A percentile compares a stretch with the other conserved stretches of the same genome.
These are phyloP conservation scores for Epinephelus malabaricus DNA, from an alignment of 2,797 vertebrate genomes.

Conservation along the genomic window DNA sequence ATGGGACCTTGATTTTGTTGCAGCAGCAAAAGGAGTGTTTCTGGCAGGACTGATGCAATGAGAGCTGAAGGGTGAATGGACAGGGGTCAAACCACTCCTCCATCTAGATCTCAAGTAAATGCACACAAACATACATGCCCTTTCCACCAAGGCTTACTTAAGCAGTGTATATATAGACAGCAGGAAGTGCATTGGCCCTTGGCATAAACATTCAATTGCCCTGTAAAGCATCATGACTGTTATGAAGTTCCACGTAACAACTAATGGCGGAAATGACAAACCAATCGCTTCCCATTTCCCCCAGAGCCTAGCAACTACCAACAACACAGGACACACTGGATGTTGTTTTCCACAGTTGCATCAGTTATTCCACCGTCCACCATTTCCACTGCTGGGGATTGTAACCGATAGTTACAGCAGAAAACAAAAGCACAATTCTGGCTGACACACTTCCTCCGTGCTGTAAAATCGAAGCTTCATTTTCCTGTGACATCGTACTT, in stretches of 20 bases:
- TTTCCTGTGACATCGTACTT: too few species aligned
- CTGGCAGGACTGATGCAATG: conserved; percentile 48
- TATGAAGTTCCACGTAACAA: conserved; percentile 7
- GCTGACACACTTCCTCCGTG: too few species aligned
- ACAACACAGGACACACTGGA: too few species aligned
- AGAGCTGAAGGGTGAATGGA: conserved; percentile 54
- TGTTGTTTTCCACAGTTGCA: too few species aligned
- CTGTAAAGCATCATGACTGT: conserved; percentile 1
- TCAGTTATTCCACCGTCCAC: too few species aligned
- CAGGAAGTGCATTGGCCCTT: conserved; percentile 13
- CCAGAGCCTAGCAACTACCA: too few species aligned
- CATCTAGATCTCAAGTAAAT: conserved; percentile 11
- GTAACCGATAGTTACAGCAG: too few species aligned
- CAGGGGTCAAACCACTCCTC: conserved; percentile 39
- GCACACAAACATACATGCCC: neutral
- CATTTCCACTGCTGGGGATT: too few species aligned
- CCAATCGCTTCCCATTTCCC: too few species aligned
- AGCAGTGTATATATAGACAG: conserved; percentile 13
- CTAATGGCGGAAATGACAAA: neutral
- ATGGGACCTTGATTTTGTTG: conserved; percentile 44
- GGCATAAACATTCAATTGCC: conserved; percentile 30
- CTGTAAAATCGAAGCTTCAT: too few species aligned
- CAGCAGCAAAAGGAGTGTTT: conserved; percentile 40
- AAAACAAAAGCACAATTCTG: too few species aligned
- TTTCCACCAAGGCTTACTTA: neutral